Conservation (phyloP, 2,797 vertebrate genomes). For the Sebastes oblongus region DNA sequence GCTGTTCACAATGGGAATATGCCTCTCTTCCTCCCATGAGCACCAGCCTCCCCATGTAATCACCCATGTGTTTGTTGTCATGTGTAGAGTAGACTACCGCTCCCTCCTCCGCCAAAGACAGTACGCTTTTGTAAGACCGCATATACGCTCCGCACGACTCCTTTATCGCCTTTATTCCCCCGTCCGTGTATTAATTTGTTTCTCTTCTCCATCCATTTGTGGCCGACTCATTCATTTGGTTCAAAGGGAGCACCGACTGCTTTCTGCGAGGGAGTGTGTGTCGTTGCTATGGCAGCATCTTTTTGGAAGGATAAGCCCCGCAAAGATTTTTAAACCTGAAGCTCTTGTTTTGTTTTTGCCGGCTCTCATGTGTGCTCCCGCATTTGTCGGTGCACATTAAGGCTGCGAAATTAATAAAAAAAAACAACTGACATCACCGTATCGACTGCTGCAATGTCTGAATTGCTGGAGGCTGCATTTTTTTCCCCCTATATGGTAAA, state of each 20-base stretch:
- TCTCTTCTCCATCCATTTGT: constrained; percentile 23
- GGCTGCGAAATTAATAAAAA: constrained; percentile 11
- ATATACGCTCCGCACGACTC: constrained; percentile 3
- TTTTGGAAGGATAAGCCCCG: constrained; percentile 15
- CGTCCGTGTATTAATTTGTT: constrained; percentile 33
- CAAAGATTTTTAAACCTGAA: constrained; percentile 28
- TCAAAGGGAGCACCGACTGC: constrained; percentile 27
- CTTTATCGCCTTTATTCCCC: constrained; percentile 26
- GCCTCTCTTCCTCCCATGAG: not conserved
- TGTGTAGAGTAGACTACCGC: not conserved
- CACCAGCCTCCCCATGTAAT: not conserved
- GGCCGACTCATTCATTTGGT: constrained; percentile 41
- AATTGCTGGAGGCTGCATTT: constrained; percentile 33
- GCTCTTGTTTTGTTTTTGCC: not conserved
- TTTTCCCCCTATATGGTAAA: not conserved
- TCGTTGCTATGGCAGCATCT: constrained; percentile 57
- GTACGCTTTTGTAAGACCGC: not conserved
- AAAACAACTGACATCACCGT: constrained; percentile 1
- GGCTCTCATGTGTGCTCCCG: not conserved
- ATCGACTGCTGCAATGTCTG: constrained; percentile 28
- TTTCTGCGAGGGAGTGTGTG: constrained; percentile 24
- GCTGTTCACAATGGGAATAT: constrained; percentile 19
- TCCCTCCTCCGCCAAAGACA: not conserved
- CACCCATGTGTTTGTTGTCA: constrained; percentile 4
- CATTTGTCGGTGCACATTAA: not conserved